Percentiles rank a stretch among this genome's conserved stretches.
Conservation (phyloP, 2,888 invertebrate species). For the Nymphalis polychloros region DNA sequence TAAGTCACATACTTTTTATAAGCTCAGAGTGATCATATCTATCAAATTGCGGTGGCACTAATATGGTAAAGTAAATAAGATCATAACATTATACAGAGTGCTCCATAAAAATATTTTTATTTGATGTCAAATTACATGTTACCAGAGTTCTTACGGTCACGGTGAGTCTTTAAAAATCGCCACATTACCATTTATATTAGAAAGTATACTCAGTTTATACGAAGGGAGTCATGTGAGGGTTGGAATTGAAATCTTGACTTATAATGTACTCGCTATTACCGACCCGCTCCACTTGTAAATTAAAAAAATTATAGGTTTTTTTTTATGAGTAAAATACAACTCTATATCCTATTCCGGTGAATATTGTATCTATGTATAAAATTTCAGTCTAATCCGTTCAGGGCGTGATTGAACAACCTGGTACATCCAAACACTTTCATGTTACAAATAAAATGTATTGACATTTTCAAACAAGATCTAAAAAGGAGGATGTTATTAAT, state of each 20-base stretch:
- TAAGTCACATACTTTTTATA: too few species aligned
- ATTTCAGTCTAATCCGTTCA: too few species aligned
- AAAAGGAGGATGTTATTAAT: too few species aligned
- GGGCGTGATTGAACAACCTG: too few species aligned
- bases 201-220: slow-evolving; percentile 60
- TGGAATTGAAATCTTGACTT: slow-evolving; percentile 25
- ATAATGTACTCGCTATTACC: slow-evolving; percentile 8
- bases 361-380: too few species aligned
- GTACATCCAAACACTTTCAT: too few species aligned
- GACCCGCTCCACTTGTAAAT: too few species aligned
- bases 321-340: too few species aligned
- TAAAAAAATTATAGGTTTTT: background rate
- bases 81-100: slow-evolving; percentile 33
- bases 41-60: slow-evolving; percentile 2
- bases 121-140: slow-evolving; percentile 39
- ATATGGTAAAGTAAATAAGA: slow-evolving; percentile 27
- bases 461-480: too few species aligned
- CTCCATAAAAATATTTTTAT: slow-evolving; percentile 37
- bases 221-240: slow-evolving; percentile 29
- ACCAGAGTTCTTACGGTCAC: slow-evolving; percentile 38
- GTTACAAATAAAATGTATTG: too few species aligned
- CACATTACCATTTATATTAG: slow-evolving; percentile 76
- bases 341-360: too few species aligned
- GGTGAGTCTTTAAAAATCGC: slow-evolving; percentile 60
- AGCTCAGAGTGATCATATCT: too few species aligned